Conservation (phyloP, 2,113 vertebrate genomes). For the Orycteropus afer region DNA sequence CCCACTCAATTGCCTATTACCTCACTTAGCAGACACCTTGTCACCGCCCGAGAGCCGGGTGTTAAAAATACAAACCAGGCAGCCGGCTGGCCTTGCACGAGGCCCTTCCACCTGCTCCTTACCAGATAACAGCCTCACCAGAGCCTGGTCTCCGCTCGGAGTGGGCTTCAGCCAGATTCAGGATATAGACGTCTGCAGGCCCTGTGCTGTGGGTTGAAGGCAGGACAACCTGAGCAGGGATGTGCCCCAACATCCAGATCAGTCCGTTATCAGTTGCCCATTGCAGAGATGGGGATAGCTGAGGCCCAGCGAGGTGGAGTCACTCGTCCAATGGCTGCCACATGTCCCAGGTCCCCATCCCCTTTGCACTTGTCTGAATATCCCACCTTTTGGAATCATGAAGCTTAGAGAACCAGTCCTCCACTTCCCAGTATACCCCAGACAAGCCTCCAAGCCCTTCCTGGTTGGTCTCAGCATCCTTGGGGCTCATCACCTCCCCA, state of each 20-base stretch:
- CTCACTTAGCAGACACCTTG: slow-evolving; percentile 95
- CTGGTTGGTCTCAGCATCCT: neutral
- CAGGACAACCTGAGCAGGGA: neutral
- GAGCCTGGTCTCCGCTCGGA: neutral
- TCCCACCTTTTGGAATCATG: neutral
- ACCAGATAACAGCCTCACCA: neutral
- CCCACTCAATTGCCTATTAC: slow-evolving; percentile 99
- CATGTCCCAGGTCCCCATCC: neutral
- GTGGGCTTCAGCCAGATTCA: neutral
- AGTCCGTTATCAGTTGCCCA: neutral
- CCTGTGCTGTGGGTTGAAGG: fast-evolving
- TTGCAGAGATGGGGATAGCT: neutral
- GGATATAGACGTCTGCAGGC: neutral
- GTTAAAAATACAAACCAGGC: slow-evolving; percentile 95
- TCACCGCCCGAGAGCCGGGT: slow-evolving; percentile 93
- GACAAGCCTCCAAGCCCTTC: neutral
- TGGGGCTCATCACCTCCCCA: neutral
- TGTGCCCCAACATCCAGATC: neutral
- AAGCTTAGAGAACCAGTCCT: too few relatives aligned
- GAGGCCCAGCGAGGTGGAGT: neutral
- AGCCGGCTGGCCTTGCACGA: neutral
- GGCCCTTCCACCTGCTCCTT: slow-evolving; percentile 79
- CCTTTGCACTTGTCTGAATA: neutral
- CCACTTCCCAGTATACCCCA: neutral
- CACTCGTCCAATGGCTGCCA: neutral